Base-by-base conservation (phyloP, 2,888 invertebrate genomes). In the Aelia acuminata region DNA sequence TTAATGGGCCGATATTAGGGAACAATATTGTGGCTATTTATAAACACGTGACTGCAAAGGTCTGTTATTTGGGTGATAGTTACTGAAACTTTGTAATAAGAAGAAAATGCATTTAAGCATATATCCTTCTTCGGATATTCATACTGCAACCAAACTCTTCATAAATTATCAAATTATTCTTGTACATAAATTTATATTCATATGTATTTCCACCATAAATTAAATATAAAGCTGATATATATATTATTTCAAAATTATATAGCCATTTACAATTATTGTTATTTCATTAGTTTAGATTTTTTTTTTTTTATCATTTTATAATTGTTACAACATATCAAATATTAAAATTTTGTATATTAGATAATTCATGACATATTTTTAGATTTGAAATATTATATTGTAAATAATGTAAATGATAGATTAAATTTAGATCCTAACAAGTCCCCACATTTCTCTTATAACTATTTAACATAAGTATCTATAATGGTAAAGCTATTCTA, bases 401-500 rank as follows among this genome's bases (percentile, higher is more conserved):
- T 80, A 80, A 80, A 43, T 80, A 80, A 80, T 80, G 43, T 80
- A 80, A n/a, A 80, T 43, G 43, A 80, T 80, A n/a, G 15, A 80
- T 43, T 39, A 80, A 80, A 80, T 80, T 43, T 80, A 43, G 80
- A 43, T 43, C 80, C 22, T 80, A 43, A 18, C 15, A 80, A 18
- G 80, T 80, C 80, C 70, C 57, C 63, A 70, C 43, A 22, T 80
- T 43, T 22, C 80, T 80, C 43, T 80, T 47, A 80, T 80, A 22
- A 39, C n/a, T 80, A 80, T 80, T 80, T 80, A 43, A 80, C 22
- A 80, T 43, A 80, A 80, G 80, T 47, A 47, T 35, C 35, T 47
- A 80, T 80, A 47, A 80, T 80, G 80, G 80, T 80, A 80, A 80
- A 80, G 80, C 80, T 80, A 80, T 80, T 80, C 80, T 80, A 80